Evolutionary conservation across 2,888 invertebrate genomes (phyloP).

Genomic region (Sarcophaga carnaria): DNA sequence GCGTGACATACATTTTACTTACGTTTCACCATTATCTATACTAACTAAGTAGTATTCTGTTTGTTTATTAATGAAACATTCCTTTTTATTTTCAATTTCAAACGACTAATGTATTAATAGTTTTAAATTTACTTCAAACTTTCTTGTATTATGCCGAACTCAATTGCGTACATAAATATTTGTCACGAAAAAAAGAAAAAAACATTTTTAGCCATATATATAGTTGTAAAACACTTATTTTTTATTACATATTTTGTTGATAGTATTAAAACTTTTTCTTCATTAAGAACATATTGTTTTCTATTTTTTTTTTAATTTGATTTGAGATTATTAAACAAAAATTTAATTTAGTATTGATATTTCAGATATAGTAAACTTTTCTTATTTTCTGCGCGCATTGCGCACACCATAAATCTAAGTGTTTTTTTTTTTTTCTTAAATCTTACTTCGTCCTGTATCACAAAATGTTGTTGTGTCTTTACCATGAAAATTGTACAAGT

Average conservation of each 20-base stretch:
- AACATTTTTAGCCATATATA: not conserved
- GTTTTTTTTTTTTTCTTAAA: not conserved
- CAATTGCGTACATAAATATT: slow-evolving; percentile 19
- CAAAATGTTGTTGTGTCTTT: slow-evolving; percentile 12
- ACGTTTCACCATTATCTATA: slow-evolving; percentile 36
- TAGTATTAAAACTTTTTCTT: not conserved
- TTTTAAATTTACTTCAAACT: not conserved
- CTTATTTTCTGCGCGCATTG: slow-evolving; percentile 27
- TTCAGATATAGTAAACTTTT: slow-evolving; percentile 10
- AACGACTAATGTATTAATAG: not conserved
- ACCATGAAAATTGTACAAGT: slow-evolving; percentile 11
- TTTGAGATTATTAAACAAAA: not conserved
- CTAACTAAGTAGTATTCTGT: slow-evolving; percentile 10
- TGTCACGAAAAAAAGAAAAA: not conserved
- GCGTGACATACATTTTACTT: slow-evolving; percentile 37
- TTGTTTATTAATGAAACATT: not conserved
- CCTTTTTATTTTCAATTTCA: not conserved
- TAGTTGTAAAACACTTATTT: not conserved
- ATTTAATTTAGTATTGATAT: slow-evolving; percentile 24
- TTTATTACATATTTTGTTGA: not conserved
- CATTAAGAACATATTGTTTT: not conserved
- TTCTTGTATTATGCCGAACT: slow-evolving; percentile 20
- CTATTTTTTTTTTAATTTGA: not conserved
- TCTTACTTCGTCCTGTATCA: not conserved
- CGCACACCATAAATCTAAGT: slow-evolving; percentile 5